Evolutionary conservation across 1,140 invertebrate species (phyloP).

Genomic region (Heliconius congener): DNA sequence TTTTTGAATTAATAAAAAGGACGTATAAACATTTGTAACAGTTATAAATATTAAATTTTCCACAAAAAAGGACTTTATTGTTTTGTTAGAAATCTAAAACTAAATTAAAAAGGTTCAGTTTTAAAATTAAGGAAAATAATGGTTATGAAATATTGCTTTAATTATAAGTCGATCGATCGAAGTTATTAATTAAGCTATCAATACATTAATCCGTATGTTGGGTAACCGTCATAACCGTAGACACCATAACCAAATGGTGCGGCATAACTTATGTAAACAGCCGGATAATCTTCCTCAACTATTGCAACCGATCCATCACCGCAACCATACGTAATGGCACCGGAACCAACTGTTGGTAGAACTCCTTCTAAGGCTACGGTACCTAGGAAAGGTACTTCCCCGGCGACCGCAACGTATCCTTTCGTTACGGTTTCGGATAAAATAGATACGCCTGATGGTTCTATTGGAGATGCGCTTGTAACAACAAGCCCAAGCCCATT

Average conservation of each 20-base stretch:
- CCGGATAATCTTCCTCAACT: conserved; percentile 7
- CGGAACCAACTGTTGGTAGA: conserved; percentile 52
- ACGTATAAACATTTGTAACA: too few species aligned
- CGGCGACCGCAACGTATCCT: conserved; percentile 42
- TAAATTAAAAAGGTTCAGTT: neutral
- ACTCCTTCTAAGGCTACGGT: conserved; percentile 52
- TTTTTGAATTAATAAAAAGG: too few species aligned
- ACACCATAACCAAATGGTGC: neutral
- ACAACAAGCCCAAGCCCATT: conserved; percentile 43
- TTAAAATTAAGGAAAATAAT: neutral
- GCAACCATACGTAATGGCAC: conserved; percentile 46
- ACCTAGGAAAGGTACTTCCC: conserved; percentile 48
- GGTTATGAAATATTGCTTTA: neutral
- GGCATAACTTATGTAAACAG: neutral
- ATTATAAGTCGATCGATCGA: conserved; percentile 7
- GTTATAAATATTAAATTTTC: too few species aligned
- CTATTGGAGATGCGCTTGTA: conserved; percentile 45
- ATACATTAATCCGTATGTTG: neutral
- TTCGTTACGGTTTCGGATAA: conserved; percentile 48
- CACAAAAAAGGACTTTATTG: too few species aligned
- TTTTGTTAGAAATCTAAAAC: too few species aligned
- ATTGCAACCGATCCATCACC: conserved; percentile 46
- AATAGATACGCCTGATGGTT: conserved; percentile 43
- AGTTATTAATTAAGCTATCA: neutral
- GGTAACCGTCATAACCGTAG: neutral